Evolutionary conservation across 2,113 vertebrate species (phyloP).

Genomic region (Beaufortia kweichowensis): DNA sequence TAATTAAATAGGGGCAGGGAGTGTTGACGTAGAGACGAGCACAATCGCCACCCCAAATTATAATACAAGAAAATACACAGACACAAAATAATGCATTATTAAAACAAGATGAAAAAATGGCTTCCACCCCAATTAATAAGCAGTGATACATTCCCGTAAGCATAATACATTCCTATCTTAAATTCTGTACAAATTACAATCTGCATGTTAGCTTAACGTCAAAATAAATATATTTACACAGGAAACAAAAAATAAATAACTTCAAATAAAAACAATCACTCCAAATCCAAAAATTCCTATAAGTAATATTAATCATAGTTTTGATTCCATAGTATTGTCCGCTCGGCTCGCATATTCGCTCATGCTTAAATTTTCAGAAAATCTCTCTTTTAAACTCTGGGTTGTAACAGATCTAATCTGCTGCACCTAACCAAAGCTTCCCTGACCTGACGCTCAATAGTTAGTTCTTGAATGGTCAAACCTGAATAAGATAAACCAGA

Average conservation of each 20-base stretch:
- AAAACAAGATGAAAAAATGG: slow-evolving; percentile 69
- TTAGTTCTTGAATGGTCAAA: slow-evolving; percentile 39
- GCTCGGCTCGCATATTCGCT: slow-evolving; percentile 72
- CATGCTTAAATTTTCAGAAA: slow-evolving; percentile 35
- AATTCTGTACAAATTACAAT: slow-evolving; percentile 98
- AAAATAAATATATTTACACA: slow-evolving; percentile 99
- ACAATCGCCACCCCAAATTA: slow-evolving; percentile 53
- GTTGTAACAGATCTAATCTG: slow-evolving; percentile 14
- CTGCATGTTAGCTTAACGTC: slow-evolving; percentile 92
- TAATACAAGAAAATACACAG: slow-evolving; percentile 59
- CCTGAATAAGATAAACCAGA: slow-evolving; percentile 15
- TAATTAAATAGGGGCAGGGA: slow-evolving; percentile 53
- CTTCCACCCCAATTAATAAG: slow-evolving; percentile 78
- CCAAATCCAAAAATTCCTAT: slow-evolving; percentile 80
- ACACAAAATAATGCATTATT: slow-evolving; percentile 60
- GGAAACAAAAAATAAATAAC: slow-evolving; percentile 93
- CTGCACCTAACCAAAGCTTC: slow-evolving; percentile 23
- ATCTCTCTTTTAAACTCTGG: slow-evolving; percentile 43
- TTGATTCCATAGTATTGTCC: slow-evolving; percentile 56
- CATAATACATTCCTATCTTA: slow-evolving; percentile 79
- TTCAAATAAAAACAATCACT: slow-evolving; percentile 80
- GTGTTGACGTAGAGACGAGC: slow-evolving; percentile 43
- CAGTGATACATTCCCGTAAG: slow-evolving; percentile 81
- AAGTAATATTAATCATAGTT: slow-evolving; percentile 63
- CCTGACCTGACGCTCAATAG: slow-evolving; percentile 14